These are phyloP conservation scores for Characodon lateralis DNA, from an alignment of 2,797 vertebrate genomes.

Conservation along the genomic window DNA sequence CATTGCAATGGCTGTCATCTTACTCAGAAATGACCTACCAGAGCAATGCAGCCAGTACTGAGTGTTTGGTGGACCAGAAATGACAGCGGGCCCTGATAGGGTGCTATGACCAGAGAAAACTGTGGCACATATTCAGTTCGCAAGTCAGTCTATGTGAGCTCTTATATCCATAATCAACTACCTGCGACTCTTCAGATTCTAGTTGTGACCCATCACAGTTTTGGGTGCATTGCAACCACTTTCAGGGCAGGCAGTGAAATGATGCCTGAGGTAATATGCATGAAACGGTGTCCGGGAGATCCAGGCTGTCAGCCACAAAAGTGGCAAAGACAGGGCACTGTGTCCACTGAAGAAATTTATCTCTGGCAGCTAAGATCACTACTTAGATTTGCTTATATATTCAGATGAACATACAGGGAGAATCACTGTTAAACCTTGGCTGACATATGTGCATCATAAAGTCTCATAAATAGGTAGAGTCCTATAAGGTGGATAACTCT, in stretches of 20 bases:
- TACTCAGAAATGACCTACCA: slow-evolving; percentile 32
- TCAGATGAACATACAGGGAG: slow-evolving; percentile 56
- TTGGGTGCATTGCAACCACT: slow-evolving; percentile 3
- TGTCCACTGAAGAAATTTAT: slow-evolving; percentile 55
- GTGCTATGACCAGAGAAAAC: slow-evolving; percentile 36
- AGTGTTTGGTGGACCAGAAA: slow-evolving; percentile 23
- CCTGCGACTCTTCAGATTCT: background rate
- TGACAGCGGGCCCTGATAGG: slow-evolving; percentile 18
- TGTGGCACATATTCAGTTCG: slow-evolving; percentile 43
- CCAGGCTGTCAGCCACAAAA: slow-evolving; percentile 33
- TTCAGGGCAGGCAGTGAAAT: slow-evolving; percentile 25
- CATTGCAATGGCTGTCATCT: slow-evolving; percentile 35
- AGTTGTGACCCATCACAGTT: slow-evolving; percentile 1
- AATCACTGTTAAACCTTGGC: slow-evolving; percentile 53
- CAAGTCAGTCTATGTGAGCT: slow-evolving; percentile 31
- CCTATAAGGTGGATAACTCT: background rate
- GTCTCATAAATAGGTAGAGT: slow-evolving; percentile 51
- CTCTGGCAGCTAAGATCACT: slow-evolving; percentile 65
- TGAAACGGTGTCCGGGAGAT: slow-evolving; percentile 39
- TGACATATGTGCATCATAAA: slow-evolving; percentile 51
- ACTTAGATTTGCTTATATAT: slow-evolving; percentile 58
- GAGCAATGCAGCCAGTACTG: slow-evolving; percentile 26
- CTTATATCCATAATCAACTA: slow-evolving; percentile 24
- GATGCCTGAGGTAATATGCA: slow-evolving; percentile 45
- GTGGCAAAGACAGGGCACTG: slow-evolving; percentile 27